These are phyloP conservation scores for Penaeus vannamei DNA, from an alignment of 1,140 invertebrate genomes.

Conservation along the genomic window DNA sequence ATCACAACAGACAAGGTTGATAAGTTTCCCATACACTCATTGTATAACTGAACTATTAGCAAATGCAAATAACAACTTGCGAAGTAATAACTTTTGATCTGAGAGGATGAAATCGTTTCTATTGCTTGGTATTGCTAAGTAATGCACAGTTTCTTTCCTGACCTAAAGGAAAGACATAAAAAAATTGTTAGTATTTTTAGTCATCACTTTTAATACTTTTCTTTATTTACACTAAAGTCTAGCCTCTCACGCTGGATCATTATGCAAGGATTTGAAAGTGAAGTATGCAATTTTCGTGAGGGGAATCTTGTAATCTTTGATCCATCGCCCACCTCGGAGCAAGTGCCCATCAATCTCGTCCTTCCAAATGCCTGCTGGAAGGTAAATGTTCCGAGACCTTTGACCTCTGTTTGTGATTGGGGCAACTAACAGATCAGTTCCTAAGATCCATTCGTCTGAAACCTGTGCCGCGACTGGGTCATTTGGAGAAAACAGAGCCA, in stretches of 20 bases:
- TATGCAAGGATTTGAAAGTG: slow-evolving; percentile 19
- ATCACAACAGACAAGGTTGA: too few relatives aligned
- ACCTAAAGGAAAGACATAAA: too few relatives aligned
- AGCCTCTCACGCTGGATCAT: neutral
- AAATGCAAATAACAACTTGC: too few relatives aligned
- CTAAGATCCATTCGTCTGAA: slow-evolving; percentile 91
- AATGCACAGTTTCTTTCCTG: too few relatives aligned
- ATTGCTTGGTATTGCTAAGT: too few relatives aligned
- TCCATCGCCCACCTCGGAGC: slow-evolving; percentile 89
- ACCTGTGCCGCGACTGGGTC: slow-evolving; percentile 85
- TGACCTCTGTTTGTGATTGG: slow-evolving; percentile 83
- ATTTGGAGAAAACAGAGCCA: slow-evolving; percentile 92
- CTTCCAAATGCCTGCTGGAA: slow-evolving; percentile 90
- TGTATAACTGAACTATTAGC: too few relatives aligned
- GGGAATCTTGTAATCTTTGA: slow-evolving; percentile 71
- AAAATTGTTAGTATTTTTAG: too few relatives aligned
- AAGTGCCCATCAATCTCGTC: slow-evolving; percentile 89
- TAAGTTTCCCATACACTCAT: too few relatives aligned
- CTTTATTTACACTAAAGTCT: neutral
- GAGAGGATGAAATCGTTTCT: too few relatives aligned
- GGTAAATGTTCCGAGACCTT: slow-evolving; percentile 82
- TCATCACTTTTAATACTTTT: neutral
- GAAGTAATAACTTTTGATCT: too few relatives aligned
- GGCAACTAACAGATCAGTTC: slow-evolving; percentile 92
- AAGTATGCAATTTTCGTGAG: slow-evolving; percentile 58